Evolutionary conservation across 1,140 invertebrate genomes (phyloP).

Genomic region (Colletes gigas): DNA sequence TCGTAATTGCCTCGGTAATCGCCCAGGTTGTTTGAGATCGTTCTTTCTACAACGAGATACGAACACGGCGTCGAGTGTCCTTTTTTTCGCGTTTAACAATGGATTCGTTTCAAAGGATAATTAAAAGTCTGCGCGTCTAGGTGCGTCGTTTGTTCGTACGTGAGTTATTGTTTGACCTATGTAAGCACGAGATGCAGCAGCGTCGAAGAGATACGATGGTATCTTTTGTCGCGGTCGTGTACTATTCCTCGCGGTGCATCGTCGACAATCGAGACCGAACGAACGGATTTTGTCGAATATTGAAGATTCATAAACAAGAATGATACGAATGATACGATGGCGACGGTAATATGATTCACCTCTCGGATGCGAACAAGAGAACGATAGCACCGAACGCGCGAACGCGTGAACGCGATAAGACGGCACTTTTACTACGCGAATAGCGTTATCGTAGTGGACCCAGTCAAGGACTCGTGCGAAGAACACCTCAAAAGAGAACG

Average conservation of each 20-base stretch:
- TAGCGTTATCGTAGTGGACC: slow-evolving; percentile 32
- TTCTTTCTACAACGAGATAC: not conserved
- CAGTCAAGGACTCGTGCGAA: slow-evolving; percentile 37
- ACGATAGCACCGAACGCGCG: slow-evolving; percentile 22
- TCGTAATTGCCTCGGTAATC: slow-evolving; percentile 4
- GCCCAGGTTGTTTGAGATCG: slow-evolving; percentile 4
- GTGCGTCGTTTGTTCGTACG: not conserved
- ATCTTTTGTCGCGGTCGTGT: not conserved
- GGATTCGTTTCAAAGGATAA: not conserved
- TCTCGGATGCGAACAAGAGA: not conserved
- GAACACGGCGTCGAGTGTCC: not conserved
- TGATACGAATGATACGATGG: slow-evolving; percentile 10
- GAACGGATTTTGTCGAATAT: not conserved
- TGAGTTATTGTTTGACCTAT: not conserved
- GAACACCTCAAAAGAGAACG: slow-evolving; percentile 25
- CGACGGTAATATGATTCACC: slow-evolving; percentile 10
- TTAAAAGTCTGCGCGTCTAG: not conserved
- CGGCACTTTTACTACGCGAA: slow-evolving; percentile 24
- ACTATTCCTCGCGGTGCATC: no score
- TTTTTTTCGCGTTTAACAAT: slow-evolving; percentile 1
- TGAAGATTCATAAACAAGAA: slow-evolving; percentile 2
- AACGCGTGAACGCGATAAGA: slow-evolving; percentile 23
- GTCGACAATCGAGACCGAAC: not conserved
- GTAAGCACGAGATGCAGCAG: not conserved
- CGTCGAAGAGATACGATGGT: not conserved